phyloP scores from a whole-genome alignment of 2,797 vertebrate genomes.

The Argentina silus region DNA sequence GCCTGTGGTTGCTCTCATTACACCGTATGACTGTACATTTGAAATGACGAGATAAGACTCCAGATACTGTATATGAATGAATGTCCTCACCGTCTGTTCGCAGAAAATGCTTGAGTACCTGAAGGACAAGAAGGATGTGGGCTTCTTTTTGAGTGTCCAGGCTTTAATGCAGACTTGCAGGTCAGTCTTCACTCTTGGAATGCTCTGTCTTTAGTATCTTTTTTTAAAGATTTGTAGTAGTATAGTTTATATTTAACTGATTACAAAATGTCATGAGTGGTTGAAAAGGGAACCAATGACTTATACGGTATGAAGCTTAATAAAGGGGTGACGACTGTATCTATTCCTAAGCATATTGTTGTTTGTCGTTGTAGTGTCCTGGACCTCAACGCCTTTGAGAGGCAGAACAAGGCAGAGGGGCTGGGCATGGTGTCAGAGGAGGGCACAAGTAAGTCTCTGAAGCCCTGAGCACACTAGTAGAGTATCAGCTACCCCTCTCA shows the following conservation, averaged over 20 bases:
- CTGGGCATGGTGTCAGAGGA: conserved; percentile 97
- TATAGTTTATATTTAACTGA: background rate
- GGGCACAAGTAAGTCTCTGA: conserved; percentile 83
- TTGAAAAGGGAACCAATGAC: background rate
- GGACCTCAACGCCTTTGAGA: conserved; percentile 94
- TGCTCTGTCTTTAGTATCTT: background rate
- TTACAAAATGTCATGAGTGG: background rate
- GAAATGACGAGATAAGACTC: background rate
- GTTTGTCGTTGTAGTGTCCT: conserved; percentile 79
- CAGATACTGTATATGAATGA: too few species aligned
- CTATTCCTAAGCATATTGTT: background rate
- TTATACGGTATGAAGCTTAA: background rate
- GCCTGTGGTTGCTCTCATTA: background rate
- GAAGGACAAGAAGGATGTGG: conserved; percentile 93
- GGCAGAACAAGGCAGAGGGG: conserved; percentile 96
- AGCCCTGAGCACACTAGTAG: background rate
- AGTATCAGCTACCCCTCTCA: background rate
- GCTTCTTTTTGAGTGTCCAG: conserved; percentile 94
- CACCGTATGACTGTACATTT: background rate
- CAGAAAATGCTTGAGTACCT: conserved; percentile 97
- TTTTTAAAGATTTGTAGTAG: too few species aligned
- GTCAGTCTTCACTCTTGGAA: conserved; percentile 65
- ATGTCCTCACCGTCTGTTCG: conserved; percentile 1
- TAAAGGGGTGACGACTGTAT: background rate
- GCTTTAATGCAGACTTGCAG: conserved; percentile 94